Base-by-base conservation (phyloP, 1,140 invertebrate genomes). In the Paraescarpia echinospica region DNA sequence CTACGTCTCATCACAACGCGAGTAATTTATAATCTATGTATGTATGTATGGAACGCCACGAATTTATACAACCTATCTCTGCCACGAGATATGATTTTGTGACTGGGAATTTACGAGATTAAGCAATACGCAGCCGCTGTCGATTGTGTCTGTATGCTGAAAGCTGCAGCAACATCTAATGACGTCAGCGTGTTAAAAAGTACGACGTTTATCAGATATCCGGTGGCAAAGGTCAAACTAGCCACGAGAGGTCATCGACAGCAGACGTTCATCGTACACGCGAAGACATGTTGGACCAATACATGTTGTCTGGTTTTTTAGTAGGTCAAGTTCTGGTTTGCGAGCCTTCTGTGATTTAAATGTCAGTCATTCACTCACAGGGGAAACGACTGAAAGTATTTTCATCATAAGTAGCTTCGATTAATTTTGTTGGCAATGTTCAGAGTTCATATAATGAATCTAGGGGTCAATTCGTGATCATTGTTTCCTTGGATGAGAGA, bases 51-150 rank as follows among this genome's bases (percentile, higher is more conserved):
- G 59, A 77, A 77, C 59, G 59, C 59, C 59, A 77, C 59, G 22
- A 12, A 77, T 77, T 77, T 77, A 77, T 77, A 27, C 59, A 77
- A 77, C 27, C 59, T 77, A 77, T 77, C 59, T 77, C 59, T 77
- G 59, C 59, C 9, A 27, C 59, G 59, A 18, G 59, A 77, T 77
- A 77, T 31, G 59, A 31, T 77, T 2, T 4, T 77, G 27, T 77
- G 59, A 77, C 59, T 77, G 59, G 59, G 59, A 77, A 77, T 77
- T 77, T 77, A 77, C 59, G 59, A 77, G 59, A 77, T 77, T 77
- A 77, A 77, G 59, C 59, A 77, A 77, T 77, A 31, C 59, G 59
- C 59, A 77, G 59, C 59, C 59, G 22, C 59, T 77, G 59, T 77
- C 59, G 59, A 77, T 77, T 77, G 22, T 77, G 59, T 77, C 8